A percentile compares a stretch with the other conserved stretches of the same genome.
Evolutionary conservation across 2,797 vertebrate species (phyloP).

Genomic region (Acanthopagrus latus): DNA sequence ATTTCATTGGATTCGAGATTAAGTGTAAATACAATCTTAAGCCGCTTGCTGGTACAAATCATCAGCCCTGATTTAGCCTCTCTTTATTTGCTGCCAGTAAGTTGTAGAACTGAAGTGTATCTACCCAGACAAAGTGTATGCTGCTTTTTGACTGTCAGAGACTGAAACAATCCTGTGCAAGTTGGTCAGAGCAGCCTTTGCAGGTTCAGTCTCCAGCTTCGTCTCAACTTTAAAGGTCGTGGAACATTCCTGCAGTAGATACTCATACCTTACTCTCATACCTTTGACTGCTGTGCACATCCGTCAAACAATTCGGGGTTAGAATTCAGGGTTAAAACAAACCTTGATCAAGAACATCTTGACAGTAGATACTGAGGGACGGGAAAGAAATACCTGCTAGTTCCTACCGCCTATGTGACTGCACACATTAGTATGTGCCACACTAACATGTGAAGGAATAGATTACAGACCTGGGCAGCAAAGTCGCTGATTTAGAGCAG

Average conservation of each 20-base stretch:
- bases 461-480: neutral
- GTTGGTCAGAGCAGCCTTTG: neutral
- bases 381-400: neutral
- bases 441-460: neutral
- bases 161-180: neutral
- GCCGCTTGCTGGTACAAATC: neutral
- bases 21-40: too few relatives aligned
- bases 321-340: neutral
- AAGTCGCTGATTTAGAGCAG: conserved; percentile 3
- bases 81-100: neutral
- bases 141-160: neutral
- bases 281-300: neutral
- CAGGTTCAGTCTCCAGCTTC: neutral
- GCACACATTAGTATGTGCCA: neutral
- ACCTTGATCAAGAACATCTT: neutral
- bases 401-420: neutral
- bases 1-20: too few relatives aligned
- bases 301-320: neutral
- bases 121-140: neutral
- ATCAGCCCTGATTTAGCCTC: neutral
- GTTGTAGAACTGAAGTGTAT: too few relatives aligned
- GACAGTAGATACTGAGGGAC: neutral
- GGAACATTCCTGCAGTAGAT: neutral
- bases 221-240: neutral
- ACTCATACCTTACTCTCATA: neutral